These are phyloP conservation scores for Fissipunctia ypsillon DNA, from an alignment of 2,888 invertebrate genomes.

Conservation along the genomic window DNA sequence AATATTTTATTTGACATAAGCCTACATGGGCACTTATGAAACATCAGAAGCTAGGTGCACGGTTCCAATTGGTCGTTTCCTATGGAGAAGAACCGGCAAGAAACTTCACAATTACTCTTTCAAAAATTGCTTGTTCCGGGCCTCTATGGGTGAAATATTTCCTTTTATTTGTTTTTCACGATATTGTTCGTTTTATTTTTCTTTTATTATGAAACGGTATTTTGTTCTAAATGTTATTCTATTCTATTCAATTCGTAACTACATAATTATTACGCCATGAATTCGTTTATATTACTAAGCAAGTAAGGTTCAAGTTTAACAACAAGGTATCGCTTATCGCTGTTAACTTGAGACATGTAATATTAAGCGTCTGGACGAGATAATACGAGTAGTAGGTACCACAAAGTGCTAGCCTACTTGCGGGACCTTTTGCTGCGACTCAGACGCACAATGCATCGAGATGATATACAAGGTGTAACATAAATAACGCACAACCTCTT, in stretches of 20 bases:
- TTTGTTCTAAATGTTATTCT: not conserved
- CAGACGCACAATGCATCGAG: conserved; percentile 4
- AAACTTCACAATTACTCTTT: no score
- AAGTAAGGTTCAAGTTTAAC: not conserved
- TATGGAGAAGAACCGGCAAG: no score
- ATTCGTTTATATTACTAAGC: not conserved
- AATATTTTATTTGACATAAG: no score
- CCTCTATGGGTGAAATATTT: not conserved
- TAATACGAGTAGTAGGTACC: conserved; percentile 21
- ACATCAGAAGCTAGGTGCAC: no score
- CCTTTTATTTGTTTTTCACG: not conserved
- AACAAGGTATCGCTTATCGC: conserved; percentile 2
- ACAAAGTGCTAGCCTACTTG: conserved; percentile 16
- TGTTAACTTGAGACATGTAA: conserved; percentile 26
- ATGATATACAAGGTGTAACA: conserved; percentile 30
- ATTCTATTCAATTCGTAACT: not conserved
- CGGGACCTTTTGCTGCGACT: not conserved
- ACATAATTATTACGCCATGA: no score
- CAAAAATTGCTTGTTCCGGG: no score
- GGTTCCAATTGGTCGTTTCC: no score
- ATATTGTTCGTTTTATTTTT: no score
- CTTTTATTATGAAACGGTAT: no score
- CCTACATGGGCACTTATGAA: no score
- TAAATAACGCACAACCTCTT: no score
- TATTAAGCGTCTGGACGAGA: conserved; percentile 37